Evolutionary conservation across 2,888 invertebrate species (phyloP).

Genomic region (Eristalis pertinax): DNA sequence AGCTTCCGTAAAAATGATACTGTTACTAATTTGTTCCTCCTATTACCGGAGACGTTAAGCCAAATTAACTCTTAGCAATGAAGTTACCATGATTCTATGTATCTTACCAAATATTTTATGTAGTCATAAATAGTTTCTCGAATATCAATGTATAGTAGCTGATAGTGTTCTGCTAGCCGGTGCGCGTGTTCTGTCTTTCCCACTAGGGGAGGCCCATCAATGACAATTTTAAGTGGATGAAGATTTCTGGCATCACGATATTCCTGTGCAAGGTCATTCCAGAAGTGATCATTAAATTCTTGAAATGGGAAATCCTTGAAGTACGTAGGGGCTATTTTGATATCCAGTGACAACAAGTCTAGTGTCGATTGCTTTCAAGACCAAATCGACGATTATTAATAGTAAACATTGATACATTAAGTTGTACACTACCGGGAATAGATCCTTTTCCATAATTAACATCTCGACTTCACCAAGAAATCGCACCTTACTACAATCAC

Average conservation of each 20-base stretch:
- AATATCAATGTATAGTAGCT: conserved; percentile 37
- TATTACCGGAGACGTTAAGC: conserved; percentile 12
- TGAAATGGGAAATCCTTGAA: conserved; percentile 83
- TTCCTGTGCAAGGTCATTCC: conserved; percentile 82
- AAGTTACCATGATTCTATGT: no score
- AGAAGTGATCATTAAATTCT: conserved; percentile 74
- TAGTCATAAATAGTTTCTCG: conserved; percentile 14
- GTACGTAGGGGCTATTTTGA: conserved; percentile 84
- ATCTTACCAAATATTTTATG: conserved; percentile 52
- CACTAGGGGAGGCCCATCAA: conserved; percentile 86
- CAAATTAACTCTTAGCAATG: no score
- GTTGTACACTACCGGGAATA: conserved; percentile 79
- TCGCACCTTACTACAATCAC: conserved; percentile 79
- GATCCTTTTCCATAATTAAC: conserved; percentile 83
- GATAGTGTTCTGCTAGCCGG: conserved; percentile 33
- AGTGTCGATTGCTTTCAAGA: conserved; percentile 83
- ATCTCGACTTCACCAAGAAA: conserved; percentile 84
- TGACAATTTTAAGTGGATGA: conserved; percentile 83
- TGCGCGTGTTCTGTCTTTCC: conserved; percentile 84
- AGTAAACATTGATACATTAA: background rate
- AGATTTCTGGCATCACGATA: conserved; percentile 83
- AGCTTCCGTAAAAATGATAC: conserved; percentile 7
- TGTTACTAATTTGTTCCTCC: conserved; percentile 43
- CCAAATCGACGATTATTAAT: background rate
- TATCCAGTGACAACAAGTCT: conserved; percentile 83